Conservation (phyloP, 2,113 vertebrate species). For the Pogona vitticeps region DNA sequence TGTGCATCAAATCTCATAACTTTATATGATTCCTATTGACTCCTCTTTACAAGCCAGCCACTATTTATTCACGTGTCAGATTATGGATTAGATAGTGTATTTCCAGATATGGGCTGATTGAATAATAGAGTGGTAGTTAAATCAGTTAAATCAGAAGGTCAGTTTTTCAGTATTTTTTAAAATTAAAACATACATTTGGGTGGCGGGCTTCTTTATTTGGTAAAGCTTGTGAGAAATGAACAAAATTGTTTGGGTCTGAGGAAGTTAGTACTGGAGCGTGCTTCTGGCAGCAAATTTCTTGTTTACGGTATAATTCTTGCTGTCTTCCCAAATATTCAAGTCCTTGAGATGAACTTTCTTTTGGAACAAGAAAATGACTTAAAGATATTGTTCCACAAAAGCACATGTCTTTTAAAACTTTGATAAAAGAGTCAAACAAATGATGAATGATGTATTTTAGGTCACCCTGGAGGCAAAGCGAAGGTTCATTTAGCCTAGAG, state of each 20-base stretch:
- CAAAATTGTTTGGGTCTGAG: neutral
- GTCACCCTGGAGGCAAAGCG: neutral
- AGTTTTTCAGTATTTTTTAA: neutral
- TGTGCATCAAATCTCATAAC: too few relatives aligned
- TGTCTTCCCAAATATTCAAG: fast-evolving
- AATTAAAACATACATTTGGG: too few relatives aligned
- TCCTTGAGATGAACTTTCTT: too few relatives aligned
- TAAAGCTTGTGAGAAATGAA: neutral
- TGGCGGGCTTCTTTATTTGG: neutral
- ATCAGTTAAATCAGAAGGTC: fast-evolving
- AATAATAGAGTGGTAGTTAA: neutral
- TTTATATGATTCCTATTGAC: too few relatives aligned
- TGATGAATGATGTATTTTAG: neutral
- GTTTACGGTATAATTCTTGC: neutral
- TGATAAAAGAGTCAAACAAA: neutral
- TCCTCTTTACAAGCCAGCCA: too few relatives aligned
- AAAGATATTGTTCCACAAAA: too few relatives aligned
- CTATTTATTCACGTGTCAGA: too few relatives aligned
- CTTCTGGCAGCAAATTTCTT: neutral
- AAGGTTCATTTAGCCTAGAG: neutral
- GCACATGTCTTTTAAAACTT: neutral
- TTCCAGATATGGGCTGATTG: neutral
- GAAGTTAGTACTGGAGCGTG: neutral
- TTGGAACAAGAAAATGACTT: too few relatives aligned
- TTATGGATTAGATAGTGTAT: too few relatives aligned